A percentile compares a stretch with the other conserved stretches of the same genome.
These are phyloP conservation scores for Xanthostigma xanthostigma DNA, from an alignment of 2,888 invertebrate genomes.

Conservation along the genomic window DNA sequence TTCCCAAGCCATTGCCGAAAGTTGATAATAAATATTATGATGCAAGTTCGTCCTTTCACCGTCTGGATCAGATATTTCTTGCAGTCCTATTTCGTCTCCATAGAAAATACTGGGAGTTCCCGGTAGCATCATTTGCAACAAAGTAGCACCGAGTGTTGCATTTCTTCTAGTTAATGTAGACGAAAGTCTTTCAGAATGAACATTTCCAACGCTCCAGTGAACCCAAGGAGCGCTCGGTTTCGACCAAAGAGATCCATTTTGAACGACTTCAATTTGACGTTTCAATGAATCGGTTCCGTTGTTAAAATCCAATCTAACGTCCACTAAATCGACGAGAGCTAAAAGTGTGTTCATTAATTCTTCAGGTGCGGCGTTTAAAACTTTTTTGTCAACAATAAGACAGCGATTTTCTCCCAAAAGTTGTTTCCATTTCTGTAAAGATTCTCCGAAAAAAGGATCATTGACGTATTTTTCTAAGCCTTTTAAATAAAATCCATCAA, in stretches of 20 bases:
- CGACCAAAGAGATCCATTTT: constrained; percentile 41
- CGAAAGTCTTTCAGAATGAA: constrained; percentile 42
- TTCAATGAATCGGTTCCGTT: constrained; percentile 42
- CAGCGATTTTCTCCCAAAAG: constrained; percentile 45
- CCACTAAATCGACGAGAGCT: constrained; percentile 53
- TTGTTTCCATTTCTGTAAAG: constrained; percentile 52
- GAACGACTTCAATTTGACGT: constrained; percentile 38
- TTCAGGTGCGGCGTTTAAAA: constrained; percentile 32
- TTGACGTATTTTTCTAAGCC: constrained; percentile 52
- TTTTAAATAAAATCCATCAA: constrained; percentile 83
- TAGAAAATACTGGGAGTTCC: constrained; percentile 81
- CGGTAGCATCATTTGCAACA: constrained; percentile 69
- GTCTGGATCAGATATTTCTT: constrained; percentile 38
- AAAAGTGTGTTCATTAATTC: constrained; percentile 42
- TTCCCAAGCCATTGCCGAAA: constrained; percentile 55
- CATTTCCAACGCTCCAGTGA: constrained; percentile 61
- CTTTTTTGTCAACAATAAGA: constrained; percentile 47
- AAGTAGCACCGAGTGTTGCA: constrained; percentile 49
- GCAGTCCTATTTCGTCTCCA: constrained; percentile 75
- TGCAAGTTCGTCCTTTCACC: constrained; percentile 41
- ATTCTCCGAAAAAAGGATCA: constrained; percentile 39
- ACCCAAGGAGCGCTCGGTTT: constrained; percentile 58
- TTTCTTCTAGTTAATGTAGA: constrained; percentile 39
- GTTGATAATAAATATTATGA: constrained; percentile 46
- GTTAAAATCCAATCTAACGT: constrained; percentile 45